Percentiles rank a stretch among this genome's conserved stretches.
phyloP scores from a whole-genome alignment of 2,113 vertebrate species.

The Pelusios castaneus region DNA sequence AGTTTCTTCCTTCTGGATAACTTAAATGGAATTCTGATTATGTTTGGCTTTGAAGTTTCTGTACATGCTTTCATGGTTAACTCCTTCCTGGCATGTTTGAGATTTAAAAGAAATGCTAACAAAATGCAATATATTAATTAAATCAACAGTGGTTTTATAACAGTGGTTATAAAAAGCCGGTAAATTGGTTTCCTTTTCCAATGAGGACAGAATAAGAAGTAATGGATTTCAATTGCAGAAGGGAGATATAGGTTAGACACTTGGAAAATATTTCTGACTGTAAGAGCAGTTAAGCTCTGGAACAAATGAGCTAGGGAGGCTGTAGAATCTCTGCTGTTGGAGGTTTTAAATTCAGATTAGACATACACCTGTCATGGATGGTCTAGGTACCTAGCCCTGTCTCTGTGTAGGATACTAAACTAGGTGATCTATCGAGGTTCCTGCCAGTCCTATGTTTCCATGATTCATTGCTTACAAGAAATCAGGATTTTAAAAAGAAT shows the following conservation, averaged over 20 bases:
- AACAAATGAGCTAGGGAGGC: background rate
- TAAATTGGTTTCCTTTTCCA: background rate
- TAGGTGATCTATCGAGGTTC: background rate
- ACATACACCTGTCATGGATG: background rate
- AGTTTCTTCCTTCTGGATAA: background rate
- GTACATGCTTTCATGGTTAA: background rate
- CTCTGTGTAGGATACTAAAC: background rate
- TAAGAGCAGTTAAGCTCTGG: background rate
- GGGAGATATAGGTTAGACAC: background rate
- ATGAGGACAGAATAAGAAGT: background rate
- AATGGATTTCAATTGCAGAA: background rate
- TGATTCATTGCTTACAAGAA: background rate
- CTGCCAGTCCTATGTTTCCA: background rate
- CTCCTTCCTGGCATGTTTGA: background rate
- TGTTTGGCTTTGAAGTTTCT: conserved; percentile 26
- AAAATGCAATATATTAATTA: background rate
- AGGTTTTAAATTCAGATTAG: background rate
- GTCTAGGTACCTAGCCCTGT: background rate
- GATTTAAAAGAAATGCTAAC: background rate
- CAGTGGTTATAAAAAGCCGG: background rate
- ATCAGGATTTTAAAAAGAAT: background rate
- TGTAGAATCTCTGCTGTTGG: background rate
- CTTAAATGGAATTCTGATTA: background rate
- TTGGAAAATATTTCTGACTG: background rate
- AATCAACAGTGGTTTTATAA: background rate